Evolutionary conservation across 2,888 invertebrate genomes (phyloP), one percentile per base, ranked within the genome.

Genomic region (Pasiphila rectangulata): DNA sequence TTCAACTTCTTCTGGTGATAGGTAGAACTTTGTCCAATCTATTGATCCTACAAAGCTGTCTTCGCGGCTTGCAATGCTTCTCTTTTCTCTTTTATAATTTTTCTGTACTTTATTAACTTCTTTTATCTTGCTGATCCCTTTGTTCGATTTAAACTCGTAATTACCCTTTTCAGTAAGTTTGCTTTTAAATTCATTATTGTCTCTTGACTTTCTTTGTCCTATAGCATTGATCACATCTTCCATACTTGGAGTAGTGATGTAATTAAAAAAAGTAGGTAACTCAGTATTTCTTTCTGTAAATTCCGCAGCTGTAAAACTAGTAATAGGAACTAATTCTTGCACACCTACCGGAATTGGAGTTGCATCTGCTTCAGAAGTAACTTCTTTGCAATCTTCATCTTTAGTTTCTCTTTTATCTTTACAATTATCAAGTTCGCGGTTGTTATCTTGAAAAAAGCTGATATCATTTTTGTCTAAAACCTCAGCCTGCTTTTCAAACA

Each of bases 391-490:
- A 0, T 45, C 41, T 3, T 37, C 23, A 2, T 42, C 5, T 24
- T 60, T 21, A 32, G 37, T 25, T 45, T 45, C 25, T 23, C n/a
- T 41, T 15, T 41, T 46, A 0, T 13, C 10, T n/a, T 19, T 23
- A 12, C 13, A 21, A 7, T 40, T 13, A 9, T 27, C 34, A 10
- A 15, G 6, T 10, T 32, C 40, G 6, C 17, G 6, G 0, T n/a
- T 7, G 19, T 10, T 5, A 6, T 42, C 40, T 60, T 56, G 61
- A 25, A 78, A 76, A 0, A 66, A 49, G 0, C 54, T 54, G 2
- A 67, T 36, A 16, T 80, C 72, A 19, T 76, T 59, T 17, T 52
- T 70, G 54, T 81, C 83, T 10, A 81, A 57, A 9, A 79, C 63
- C 59, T 78, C 72, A 1, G 79, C 79, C 39, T 61, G 70, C 3